These are phyloP conservation scores for Cepaea hortensis DNA, from an alignment of 2,888 invertebrate species.

Conservation along the genomic window DNA sequence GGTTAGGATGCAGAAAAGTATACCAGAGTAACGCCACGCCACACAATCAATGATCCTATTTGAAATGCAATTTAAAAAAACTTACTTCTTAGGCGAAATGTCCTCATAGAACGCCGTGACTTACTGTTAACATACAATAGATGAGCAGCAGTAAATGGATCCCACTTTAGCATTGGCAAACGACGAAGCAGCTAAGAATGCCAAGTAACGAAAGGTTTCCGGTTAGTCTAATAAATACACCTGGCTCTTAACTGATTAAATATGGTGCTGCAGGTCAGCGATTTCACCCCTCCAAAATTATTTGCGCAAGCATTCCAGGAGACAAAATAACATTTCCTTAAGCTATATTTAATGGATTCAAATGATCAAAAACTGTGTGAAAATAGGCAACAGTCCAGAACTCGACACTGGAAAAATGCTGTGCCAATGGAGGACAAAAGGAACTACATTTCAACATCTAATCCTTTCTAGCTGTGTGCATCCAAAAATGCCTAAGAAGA, in stretches of 20 bases:
- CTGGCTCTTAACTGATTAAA: too few species aligned
- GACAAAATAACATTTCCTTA: too few species aligned
- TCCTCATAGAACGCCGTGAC: slow-evolving; percentile 41
- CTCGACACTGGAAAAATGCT: too few species aligned
- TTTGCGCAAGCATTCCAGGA: too few species aligned
- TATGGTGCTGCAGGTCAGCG: too few species aligned
- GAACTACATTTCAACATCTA: too few species aligned
- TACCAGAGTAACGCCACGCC: background rate
- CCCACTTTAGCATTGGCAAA: slow-evolving; percentile 43
- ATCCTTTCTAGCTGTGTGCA: background rate
- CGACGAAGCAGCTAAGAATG: slow-evolving; percentile 37
- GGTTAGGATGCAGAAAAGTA: background rate
- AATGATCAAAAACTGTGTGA: too few species aligned
- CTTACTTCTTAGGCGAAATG: slow-evolving; percentile 47
- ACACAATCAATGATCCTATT: background rate
- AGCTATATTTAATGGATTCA: too few species aligned
- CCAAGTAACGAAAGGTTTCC: slow-evolving; percentile 8
- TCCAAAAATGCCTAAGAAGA: background rate
- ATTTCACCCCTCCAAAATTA: too few species aligned
- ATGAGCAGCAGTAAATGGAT: slow-evolving; percentile 43
- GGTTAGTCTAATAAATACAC: background rate
- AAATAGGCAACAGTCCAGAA: too few species aligned
- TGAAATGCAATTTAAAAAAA: background rate
- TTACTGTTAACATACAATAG: slow-evolving; percentile 48
- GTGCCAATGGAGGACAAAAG: too few species aligned